Evolutionary conservation across 2,888 invertebrate species (phyloP).

Genomic region (Junonia oenone): DNA sequence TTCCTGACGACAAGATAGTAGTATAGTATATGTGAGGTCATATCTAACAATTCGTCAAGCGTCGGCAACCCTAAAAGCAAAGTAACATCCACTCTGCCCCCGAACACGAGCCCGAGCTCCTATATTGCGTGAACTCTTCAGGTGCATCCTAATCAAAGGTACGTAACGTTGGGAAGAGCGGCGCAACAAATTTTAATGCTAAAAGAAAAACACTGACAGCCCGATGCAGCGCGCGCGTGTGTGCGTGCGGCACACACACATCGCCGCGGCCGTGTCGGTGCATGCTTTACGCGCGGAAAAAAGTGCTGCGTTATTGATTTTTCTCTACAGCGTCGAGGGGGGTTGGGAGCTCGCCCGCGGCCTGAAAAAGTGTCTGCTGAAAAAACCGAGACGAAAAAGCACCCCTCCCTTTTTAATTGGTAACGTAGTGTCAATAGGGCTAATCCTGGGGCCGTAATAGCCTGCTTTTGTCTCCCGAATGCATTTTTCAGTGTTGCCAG

Average conservation of each 20-base stretch:
- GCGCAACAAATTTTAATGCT: conserved; percentile 61
- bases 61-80: conserved; percentile 15
- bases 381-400: conserved; percentile 79
- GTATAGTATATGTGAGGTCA: conserved; percentile 7
- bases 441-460: conserved; percentile 74
- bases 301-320: conserved; percentile 81
- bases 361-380: conserved; percentile 79
- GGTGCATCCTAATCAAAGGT: conserved; percentile 60
- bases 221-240: conserved; percentile 55
- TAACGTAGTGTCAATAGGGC: conserved; percentile 80
- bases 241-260: conserved; percentile 53
- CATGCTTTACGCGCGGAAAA: conserved; percentile 81
- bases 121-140: conserved; percentile 50
- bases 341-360: conserved; percentile 62
- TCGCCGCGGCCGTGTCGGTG: conserved; percentile 58
- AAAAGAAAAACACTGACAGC: conserved; percentile 63
- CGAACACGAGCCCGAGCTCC: conserved; percentile 26
- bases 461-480: conserved; percentile 71
- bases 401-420: conserved; percentile 79
- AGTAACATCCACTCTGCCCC: conserved; percentile 25
- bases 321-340: conserved; percentile 70
- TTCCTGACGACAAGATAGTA: background rate
- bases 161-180: conserved; percentile 40
- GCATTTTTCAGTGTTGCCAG: conserved; percentile 73
- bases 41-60: background rate